phyloP scores from a whole-genome alignment of 53 echinoderm and acorn worm genomes.

The Holothuria leucospilota region DNA sequence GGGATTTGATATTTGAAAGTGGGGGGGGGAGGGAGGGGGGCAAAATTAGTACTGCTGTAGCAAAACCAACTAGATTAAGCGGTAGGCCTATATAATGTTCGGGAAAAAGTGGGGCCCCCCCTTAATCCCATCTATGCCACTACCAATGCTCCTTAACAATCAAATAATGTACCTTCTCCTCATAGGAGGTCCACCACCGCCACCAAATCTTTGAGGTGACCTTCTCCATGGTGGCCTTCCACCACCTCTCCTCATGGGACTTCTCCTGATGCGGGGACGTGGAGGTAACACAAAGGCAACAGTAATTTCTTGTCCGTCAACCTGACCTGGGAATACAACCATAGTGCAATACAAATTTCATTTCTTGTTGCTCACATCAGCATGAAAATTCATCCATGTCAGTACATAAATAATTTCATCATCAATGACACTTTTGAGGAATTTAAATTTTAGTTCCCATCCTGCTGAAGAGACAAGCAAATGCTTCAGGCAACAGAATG shows the following conservation, averaged over 20 bases:
- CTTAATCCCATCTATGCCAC: too few relatives aligned
- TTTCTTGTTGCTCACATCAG: background rate
- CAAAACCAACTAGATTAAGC: too few relatives aligned
- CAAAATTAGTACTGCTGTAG: too few relatives aligned
- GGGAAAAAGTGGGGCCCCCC: too few relatives aligned
- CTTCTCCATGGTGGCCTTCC: conserved; percentile 62
- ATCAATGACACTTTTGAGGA: too few relatives aligned
- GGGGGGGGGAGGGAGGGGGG: too few relatives aligned
- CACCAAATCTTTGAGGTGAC: conserved; percentile 69
- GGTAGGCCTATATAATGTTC: too few relatives aligned
- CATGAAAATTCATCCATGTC: background rate
- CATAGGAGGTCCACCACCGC: conserved; percentile 16
- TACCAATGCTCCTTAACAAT: background rate
- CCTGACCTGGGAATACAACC: conserved; percentile 69
- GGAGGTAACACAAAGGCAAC: conserved; percentile 87
- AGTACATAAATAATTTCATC: background rate
- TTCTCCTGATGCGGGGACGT: conserved; percentile 61
- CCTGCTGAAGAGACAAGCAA: too few relatives aligned
- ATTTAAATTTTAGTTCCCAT: too few relatives aligned
- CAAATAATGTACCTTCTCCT: conserved; percentile 67
- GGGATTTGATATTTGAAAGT: too few relatives aligned
- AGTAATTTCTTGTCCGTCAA: conserved; percentile 94
- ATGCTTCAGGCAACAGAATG: too few relatives aligned
- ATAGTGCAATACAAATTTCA: background rate
- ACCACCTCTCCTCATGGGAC: conserved; percentile 73